Evolutionary conservation across 2,797 vertebrate genomes (phyloP).

Genomic region (Lacerta bilineata): DNA sequence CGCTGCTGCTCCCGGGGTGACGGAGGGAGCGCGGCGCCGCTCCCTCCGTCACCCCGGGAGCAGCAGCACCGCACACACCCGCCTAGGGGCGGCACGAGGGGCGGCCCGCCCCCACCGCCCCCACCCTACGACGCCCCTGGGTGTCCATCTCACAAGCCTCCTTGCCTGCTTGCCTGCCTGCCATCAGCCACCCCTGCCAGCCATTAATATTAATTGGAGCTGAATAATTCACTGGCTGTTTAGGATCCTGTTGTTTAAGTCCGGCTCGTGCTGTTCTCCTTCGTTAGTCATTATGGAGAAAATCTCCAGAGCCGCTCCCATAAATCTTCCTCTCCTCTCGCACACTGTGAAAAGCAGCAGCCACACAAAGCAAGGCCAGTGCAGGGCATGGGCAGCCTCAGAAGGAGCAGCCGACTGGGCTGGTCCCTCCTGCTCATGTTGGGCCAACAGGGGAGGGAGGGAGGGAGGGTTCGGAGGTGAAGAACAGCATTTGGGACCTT

Average conservation of each 20-base stretch:
- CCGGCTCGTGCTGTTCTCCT: slow-evolving; percentile 65
- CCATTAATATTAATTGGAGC: slow-evolving; percentile 73
- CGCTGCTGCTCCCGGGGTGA: too few relatives aligned
- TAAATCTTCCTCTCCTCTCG: slow-evolving; percentile 54
- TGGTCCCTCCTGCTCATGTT: too few relatives aligned
- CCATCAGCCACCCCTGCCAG: slow-evolving; percentile 62
- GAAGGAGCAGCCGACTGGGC: too few relatives aligned
- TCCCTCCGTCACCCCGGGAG: too few relatives aligned
- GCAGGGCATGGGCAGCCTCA: background rate
- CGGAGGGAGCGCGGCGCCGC: too few relatives aligned
- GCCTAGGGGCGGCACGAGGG: too few relatives aligned
- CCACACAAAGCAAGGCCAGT: accelerated
- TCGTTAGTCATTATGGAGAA: slow-evolving; percentile 65
- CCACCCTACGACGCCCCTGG: too few relatives aligned
- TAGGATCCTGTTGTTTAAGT: slow-evolving; percentile 73
- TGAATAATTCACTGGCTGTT: slow-evolving; percentile 75
- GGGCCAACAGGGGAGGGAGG: too few relatives aligned
- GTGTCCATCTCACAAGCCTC: background rate
- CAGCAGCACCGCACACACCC: too few relatives aligned
- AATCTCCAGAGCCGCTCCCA: slow-evolving; percentile 64
- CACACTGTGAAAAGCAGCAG: slow-evolving; percentile 52
- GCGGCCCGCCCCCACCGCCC: too few relatives aligned
- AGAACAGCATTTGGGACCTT: too few relatives aligned
- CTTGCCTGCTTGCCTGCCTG: slow-evolving; percentile 30
- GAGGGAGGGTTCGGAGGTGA: too few relatives aligned